Evolutionary conservation across 2,888 invertebrate genomes (phyloP).

Genomic region (Nemotelus nigrinus): DNA sequence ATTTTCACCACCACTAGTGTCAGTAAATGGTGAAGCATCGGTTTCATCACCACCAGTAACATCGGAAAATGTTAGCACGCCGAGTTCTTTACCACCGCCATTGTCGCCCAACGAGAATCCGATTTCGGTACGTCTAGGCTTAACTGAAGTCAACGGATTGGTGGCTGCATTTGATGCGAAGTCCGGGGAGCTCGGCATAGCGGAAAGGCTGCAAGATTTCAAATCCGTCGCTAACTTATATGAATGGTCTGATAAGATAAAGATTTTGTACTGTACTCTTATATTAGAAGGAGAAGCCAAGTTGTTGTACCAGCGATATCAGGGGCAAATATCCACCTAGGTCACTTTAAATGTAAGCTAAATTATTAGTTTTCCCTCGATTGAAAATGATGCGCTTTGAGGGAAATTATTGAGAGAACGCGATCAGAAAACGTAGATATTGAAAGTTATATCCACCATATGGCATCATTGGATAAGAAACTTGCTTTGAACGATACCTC

Average conservation of each 20-base stretch:
- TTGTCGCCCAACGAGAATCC: no score
- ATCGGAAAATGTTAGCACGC: no score
- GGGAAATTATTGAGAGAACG: not conserved
- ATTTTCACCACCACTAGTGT: no score
- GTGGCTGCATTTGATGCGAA: not conserved
- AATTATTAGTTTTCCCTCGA: not conserved
- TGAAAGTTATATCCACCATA: not conserved
- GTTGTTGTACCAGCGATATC: not conserved
- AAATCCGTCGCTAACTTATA: not conserved
- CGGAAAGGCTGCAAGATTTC: not conserved
- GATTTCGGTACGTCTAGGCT: not conserved
- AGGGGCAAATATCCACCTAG: no score
- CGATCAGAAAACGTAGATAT: not conserved
- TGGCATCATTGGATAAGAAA: constrained; percentile 31
- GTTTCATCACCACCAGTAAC: no score
- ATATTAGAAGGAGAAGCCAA: not conserved
- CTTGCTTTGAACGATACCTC: constrained; percentile 53
- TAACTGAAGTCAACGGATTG: not conserved
- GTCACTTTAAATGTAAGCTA: not conserved
- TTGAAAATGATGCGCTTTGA: no score
- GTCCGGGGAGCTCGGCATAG: not conserved
- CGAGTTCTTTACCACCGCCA: no score
- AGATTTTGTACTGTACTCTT: not conserved
- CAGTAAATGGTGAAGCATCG: no score
- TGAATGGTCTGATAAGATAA: not conserved